phyloP scores from a whole-genome alignment of 1,140 invertebrate species.

The Pomacea maculata region DNA sequence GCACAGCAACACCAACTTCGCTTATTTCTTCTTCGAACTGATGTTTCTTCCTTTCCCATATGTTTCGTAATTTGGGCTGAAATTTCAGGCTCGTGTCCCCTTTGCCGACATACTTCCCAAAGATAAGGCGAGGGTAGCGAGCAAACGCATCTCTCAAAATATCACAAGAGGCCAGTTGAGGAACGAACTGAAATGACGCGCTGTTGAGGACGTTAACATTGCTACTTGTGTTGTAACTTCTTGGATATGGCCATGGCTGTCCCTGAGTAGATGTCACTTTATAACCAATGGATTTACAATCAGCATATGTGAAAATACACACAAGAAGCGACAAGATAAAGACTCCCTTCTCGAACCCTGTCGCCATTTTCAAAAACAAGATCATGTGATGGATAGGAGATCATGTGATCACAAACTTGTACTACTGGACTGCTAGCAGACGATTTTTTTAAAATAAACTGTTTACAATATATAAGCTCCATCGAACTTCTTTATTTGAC shows the following conservation, averaged over 20 bases:
- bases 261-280: conserved; percentile 5
- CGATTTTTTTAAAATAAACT: too few relatives aligned
- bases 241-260: conserved; percentile 57
- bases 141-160: conserved; percentile 41
- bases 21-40: neutral
- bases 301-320: neutral
- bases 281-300: neutral
- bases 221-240: conserved; percentile 29
- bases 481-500: too few relatives aligned
- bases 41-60: neutral
- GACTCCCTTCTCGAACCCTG: neutral
- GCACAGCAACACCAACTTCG: conserved; percentile 22
- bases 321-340: neutral
- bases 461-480: too few relatives aligned
- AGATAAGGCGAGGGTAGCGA: conserved; percentile 41
- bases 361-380: neutral
- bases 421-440: too few relatives aligned
- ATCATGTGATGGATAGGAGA: neutral
- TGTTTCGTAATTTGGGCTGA: neutral
- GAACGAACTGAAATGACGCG: conserved; percentile 42
- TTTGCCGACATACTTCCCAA: conserved; percentile 26
- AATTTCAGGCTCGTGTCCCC: neutral
- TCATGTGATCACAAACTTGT: too few relatives aligned
- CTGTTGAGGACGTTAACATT: conserved; percentile 37
- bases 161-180: conserved; percentile 28